phyloP scores from a whole-genome alignment of 1,140 invertebrate species.

The Papilio xuthus region DNA sequence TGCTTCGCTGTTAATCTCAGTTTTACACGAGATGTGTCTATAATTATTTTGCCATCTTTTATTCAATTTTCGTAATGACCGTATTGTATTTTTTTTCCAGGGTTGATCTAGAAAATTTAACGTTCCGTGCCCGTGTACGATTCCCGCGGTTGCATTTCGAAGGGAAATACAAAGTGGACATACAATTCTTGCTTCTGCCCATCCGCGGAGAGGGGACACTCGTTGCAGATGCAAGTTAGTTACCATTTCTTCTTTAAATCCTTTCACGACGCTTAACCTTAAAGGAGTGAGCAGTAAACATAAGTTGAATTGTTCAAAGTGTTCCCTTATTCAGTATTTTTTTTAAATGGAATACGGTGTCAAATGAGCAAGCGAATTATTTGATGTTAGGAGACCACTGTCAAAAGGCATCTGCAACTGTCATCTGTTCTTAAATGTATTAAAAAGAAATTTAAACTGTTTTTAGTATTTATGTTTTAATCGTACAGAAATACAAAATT shows the following conservation, averaged over 20 bases:
- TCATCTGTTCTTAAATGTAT: background rate
- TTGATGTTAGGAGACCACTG: too few relatives aligned
- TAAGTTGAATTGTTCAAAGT: background rate
- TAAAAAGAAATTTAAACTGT: background rate
- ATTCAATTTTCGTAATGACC: background rate
- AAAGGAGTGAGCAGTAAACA: background rate
- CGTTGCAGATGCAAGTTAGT: constrained; percentile 85
- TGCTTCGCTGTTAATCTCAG: background rate
- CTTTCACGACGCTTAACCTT: background rate
- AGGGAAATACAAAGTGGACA: constrained; percentile 82
- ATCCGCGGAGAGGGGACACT: constrained; percentile 84
- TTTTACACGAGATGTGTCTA: background rate
- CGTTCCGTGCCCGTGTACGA: constrained; percentile 68
- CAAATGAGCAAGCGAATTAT: background rate
- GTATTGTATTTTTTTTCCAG: constrained; percentile 61
- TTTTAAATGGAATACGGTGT: background rate
- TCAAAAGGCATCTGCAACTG: background rate
- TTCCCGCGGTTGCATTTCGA: constrained; percentile 80
- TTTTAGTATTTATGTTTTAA: background rate
- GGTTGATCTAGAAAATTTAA: constrained; percentile 79
- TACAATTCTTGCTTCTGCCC: constrained; percentile 83
- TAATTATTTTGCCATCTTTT: background rate
- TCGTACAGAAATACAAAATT: background rate
- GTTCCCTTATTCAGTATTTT: background rate
- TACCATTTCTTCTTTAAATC: background rate